Evolutionary conservation across 2,888 invertebrate genomes (phyloP), one percentile per base, ranked within the genome.

Genomic region (Drosophila melanosoma): DNA sequence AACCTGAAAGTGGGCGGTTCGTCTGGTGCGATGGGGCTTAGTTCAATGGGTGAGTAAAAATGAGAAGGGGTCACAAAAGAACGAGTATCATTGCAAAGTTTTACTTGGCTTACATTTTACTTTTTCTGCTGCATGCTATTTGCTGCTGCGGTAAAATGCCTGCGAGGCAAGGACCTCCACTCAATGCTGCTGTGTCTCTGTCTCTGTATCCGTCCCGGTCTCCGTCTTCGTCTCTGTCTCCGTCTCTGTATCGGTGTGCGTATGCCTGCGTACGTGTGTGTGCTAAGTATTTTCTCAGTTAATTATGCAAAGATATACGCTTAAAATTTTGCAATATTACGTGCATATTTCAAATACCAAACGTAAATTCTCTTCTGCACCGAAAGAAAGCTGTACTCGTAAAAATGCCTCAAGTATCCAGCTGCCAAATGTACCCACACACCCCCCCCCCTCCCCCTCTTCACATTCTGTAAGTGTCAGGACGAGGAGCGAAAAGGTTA

Each of bases 291-390:
- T 89, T 87, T 87, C 85, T 83, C 85, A 89, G 87, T 87, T 87
- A 87, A 87, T 87, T 89, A 87, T 87, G 87, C 89, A 87, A 89
- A 87, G 85, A 89, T 87, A 87, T 87, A 89, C 83, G 87, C 81
- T 87, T 85, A 89, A 87, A 89, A 87, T 87, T 87, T 87, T 85
- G 87, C 87, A 89, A 87, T 87, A 87, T 87, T 87, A 89, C 89
- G 89, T 89, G 87, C 89, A 87, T 87, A 87, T 85, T 87, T 87
- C 89, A 87, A 87, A 87, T 87, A 85, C 82, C 74, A 72, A 65
- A 63, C 83, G 77, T 80, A 74, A 81, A 86, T 76, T 79, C 79
- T 67, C 63, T 61, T 29, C 29, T 40, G 80, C 79, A 66, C 60
- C 63, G 64, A 66, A 83, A 81, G 35, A 70, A 74, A 77, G 87